Evolutionary conservation across 2,888 invertebrate species (phyloP).

Genomic region (Sepioteuthis lessoniana): DNA sequence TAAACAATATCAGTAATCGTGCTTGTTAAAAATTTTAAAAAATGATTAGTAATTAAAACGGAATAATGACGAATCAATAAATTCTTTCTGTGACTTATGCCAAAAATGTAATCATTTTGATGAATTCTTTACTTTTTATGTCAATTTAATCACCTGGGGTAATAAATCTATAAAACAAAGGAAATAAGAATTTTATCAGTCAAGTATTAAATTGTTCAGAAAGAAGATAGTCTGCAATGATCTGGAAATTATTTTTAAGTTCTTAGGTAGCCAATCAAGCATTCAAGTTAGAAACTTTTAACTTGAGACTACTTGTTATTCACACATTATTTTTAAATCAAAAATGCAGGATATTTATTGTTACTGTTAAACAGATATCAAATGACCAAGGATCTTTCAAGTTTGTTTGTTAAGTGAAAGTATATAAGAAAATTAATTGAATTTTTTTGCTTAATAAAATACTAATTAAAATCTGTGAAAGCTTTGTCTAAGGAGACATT

Average conservation of each 20-base stretch:
- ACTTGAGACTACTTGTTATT: no score
- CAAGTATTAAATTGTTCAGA: slow-evolving; percentile 7
- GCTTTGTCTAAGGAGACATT: no score
- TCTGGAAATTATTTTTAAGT: neutral
- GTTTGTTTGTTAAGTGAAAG: no score
- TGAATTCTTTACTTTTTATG: slow-evolving; percentile 3
- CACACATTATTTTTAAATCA: no score
- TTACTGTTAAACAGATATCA: no score
- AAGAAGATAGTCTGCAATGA: neutral
- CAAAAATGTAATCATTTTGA: neutral
- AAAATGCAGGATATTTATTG: no score
- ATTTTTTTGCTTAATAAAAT: no score
- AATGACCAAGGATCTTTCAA: no score
- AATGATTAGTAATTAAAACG: neutral
- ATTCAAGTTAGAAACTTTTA: no score
- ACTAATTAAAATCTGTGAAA: no score
- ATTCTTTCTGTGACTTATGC: neutral
- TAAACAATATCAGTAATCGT: no score
- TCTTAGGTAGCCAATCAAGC: neutral
- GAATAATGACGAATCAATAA: neutral
- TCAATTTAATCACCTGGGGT: slow-evolving; percentile 11
- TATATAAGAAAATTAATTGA: no score
- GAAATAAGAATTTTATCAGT: neutral
- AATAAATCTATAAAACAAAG: slow-evolving; percentile 21
- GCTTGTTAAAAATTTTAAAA: neutral